Conservation (phyloP, 23 tunicate species). For the Ascidia mentula region DNA sequence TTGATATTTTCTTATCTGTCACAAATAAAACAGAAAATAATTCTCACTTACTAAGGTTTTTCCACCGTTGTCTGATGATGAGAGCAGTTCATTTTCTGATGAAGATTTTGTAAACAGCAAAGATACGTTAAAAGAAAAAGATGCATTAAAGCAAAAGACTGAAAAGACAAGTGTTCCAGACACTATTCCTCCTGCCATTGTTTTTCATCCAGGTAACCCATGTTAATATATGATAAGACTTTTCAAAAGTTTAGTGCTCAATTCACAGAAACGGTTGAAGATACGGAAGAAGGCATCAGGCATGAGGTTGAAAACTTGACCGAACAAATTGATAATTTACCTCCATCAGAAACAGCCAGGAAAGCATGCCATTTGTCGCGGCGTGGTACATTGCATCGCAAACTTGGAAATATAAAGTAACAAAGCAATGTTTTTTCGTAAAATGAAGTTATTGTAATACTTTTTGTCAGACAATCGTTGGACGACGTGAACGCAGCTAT, state of each 20-base stretch:
- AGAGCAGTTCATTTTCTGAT: conserved; percentile 30
- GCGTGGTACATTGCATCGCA: conserved; percentile 62
- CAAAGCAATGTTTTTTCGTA: not conserved
- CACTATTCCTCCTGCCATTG: conserved; percentile 28
- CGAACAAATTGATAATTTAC: conserved; percentile 15
- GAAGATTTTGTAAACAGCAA: conserved; percentile 4
- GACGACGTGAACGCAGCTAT: conserved; percentile 68
- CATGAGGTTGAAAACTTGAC: conserved; percentile 44
- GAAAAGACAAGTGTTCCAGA: conserved; percentile 37
- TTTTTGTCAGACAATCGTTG: conserved; percentile 36
- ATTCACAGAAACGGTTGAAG: conserved; percentile 36
- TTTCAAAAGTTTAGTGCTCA: too few species aligned
- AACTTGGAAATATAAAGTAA: conserved; percentile 85
- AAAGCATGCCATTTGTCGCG: conserved; percentile 61
- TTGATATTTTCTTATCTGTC: not conserved
- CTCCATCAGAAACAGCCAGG: conserved; percentile 16
- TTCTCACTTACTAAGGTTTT: not conserved
- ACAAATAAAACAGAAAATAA: not conserved
- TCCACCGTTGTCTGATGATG: conserved; percentile 61
- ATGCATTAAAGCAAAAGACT: conserved; percentile 7
- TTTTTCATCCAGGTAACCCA: conserved; percentile 1
- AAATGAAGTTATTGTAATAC: not conserved
- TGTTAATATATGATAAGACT: too few species aligned
- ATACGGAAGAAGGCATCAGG: conserved; percentile 41
- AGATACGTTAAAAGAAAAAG: conserved; percentile 6